phyloP scores from a whole-genome alignment of 2,888 invertebrate genomes.

The Prionchulus punctatus region DNA sequence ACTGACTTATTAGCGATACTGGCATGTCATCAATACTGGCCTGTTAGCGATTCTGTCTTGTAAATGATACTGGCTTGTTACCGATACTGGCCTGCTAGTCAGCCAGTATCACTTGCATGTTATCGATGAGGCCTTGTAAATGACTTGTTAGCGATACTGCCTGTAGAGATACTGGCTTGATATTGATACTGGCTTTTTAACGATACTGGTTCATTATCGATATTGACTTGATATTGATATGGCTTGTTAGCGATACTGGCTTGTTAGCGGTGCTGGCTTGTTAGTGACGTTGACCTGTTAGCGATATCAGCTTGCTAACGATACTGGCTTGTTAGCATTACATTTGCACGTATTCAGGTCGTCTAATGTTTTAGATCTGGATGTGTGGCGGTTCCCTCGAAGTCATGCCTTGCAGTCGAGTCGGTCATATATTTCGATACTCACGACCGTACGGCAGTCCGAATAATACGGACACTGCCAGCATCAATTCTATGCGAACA shows the following conservation, averaged over 20 bases:
- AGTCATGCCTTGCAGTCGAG: conserved; percentile 84
- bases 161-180: too few relatives aligned
- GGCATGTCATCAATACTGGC: too few relatives aligned
- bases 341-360: not conserved
- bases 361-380: conserved; percentile 56
- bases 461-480: conserved; percentile 61
- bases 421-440: conserved; percentile 93
- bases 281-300: not conserved
- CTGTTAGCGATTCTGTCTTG: too few relatives aligned
- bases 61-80: too few relatives aligned
- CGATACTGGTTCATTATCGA: not conserved
- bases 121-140: too few relatives aligned
- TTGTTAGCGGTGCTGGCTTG: not conserved
- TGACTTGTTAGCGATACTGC: too few relatives aligned
- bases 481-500: conserved; percentile 93
- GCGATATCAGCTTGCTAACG: not conserved
- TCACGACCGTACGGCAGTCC: conserved; percentile 97
- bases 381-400: conserved; percentile 88
- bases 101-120: not conserved
- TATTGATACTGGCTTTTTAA: too few relatives aligned
- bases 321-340: not conserved
- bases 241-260: too few relatives aligned
- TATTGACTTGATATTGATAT: too few relatives aligned
- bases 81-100: too few relatives aligned
- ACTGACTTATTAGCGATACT: too few relatives aligned